phyloP scores from a whole-genome alignment of 2,888 invertebrate species.

The Dichetophora obliterata region DNA sequence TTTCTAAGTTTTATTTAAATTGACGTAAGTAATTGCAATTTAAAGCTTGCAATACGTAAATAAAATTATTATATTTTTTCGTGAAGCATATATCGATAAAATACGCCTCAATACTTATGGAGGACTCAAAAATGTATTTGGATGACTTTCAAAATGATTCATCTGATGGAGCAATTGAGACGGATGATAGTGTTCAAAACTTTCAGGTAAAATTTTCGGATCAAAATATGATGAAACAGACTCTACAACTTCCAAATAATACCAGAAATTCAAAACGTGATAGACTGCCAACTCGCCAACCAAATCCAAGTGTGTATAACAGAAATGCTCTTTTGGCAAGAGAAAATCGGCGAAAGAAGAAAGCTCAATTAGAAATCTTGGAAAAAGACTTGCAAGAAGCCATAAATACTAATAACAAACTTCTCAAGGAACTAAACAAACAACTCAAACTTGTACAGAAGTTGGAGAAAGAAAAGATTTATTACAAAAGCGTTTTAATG shows the following conservation, averaged over 20 bases:
- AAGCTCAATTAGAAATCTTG: slow-evolving; percentile 73
- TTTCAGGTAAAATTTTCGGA: neutral
- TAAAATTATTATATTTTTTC: slow-evolving; percentile 11
- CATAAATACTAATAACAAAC: slow-evolving; percentile 70
- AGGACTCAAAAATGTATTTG: neutral
- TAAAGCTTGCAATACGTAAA: neutral
- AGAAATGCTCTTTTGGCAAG: slow-evolving; percentile 76
- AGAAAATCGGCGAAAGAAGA: slow-evolving; percentile 75
- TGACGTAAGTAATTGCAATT: slow-evolving; percentile 13
- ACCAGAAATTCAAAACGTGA: slow-evolving; percentile 45
- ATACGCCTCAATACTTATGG: neutral
- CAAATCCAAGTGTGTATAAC: slow-evolving; percentile 67
- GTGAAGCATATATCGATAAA: neutral
- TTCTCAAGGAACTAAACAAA: slow-evolving; percentile 70
- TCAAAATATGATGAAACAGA: neutral
- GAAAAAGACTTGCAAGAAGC: slow-evolving; percentile 71
- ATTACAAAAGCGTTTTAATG: slow-evolving; percentile 72
- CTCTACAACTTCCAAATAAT: neutral
- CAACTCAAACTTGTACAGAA: slow-evolving; percentile 71
- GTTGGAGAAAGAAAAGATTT: slow-evolving; percentile 72
- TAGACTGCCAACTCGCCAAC: slow-evolving; percentile 63
- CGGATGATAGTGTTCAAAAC: neutral
- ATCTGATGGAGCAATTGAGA: neutral
- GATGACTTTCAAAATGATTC: neutral
- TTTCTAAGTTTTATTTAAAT: neutral